Conservation (phyloP, 2,888 invertebrate genomes). For the Helobdella robusta region DNA sequence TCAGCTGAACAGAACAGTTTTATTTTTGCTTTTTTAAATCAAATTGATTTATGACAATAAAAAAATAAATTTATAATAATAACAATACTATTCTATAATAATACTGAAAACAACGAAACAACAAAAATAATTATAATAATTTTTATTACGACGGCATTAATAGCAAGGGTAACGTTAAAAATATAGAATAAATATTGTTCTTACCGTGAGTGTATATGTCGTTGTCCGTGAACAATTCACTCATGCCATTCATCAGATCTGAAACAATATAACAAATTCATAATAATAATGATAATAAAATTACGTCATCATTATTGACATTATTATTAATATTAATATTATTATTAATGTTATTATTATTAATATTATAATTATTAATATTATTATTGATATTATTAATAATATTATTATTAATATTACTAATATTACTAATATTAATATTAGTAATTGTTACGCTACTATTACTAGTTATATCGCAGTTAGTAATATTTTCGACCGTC, state of each 20-base stretch:
- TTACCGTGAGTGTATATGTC: constrained; percentile 24
- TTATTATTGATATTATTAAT: not conserved
- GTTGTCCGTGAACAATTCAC: constrained; percentile 20
- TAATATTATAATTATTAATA: not conserved
- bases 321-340: not conserved
- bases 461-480: not conserved
- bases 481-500: not conserved
- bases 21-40: too few species aligned
- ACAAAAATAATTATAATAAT: not conserved
- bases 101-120: too few species aligned
- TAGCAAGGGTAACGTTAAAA: too few species aligned
- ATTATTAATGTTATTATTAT: not conserved
- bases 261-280: not conserved
- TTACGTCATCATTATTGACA: not conserved
- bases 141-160: not conserved
- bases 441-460: not conserved
- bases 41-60: too few species aligned
- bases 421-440: not conserved
- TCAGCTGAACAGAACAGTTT: too few species aligned
- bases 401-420: not conserved
- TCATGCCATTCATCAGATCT: constrained; percentile 5
- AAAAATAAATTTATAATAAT: too few species aligned
- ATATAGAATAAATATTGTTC: not conserved
- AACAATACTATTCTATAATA: not conserved
- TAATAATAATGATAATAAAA: not conserved